A percentile compares a stretch with the other conserved stretches of the same genome.
These are phyloP conservation scores for Melanotus villosus DNA, from an alignment of 2,888 invertebrate genomes.

Conservation along the genomic window DNA sequence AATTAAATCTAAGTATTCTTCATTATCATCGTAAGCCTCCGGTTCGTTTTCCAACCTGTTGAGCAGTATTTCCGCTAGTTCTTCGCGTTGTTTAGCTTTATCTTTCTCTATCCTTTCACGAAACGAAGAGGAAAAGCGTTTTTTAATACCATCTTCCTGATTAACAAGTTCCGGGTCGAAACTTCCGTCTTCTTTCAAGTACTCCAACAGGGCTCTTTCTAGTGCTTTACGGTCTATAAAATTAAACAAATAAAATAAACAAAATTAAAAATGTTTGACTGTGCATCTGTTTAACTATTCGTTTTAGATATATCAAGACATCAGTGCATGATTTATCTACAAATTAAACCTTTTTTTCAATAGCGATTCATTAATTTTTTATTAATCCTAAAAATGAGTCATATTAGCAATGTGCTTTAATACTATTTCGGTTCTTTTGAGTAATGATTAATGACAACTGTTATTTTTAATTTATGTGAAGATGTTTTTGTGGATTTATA, in stretches of 20 bases:
- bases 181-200: conserved; percentile 56
- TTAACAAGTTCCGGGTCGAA: conserved; percentile 47
- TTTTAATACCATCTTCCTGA: conserved; percentile 55
- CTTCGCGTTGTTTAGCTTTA: conserved; percentile 66
- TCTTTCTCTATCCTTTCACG: conserved; percentile 73
- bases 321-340: too few species aligned
- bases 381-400: too few species aligned
- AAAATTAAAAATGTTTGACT: neutral
- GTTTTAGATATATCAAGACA: too few species aligned
- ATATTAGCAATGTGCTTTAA: too few species aligned
- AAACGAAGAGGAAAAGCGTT: conserved; percentile 71
- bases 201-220: conserved; percentile 53
- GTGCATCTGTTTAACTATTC: too few species aligned
- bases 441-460: neutral
- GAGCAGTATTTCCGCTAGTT: conserved; percentile 60
- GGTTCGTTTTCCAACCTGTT: conserved; percentile 67
- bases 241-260: neutral
- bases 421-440: neutral
- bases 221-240: conserved; percentile 39
- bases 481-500: neutral
- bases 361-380: too few species aligned
- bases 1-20: conserved; percentile 70
- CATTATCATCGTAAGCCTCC: conserved; percentile 58
- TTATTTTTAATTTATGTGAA: neutral
- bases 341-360: too few species aligned